Evolutionary conservation across 2,888 invertebrate species (phyloP), one percentile per base, ranked within the genome.

Genomic region (Lutraria lutraria): DNA sequence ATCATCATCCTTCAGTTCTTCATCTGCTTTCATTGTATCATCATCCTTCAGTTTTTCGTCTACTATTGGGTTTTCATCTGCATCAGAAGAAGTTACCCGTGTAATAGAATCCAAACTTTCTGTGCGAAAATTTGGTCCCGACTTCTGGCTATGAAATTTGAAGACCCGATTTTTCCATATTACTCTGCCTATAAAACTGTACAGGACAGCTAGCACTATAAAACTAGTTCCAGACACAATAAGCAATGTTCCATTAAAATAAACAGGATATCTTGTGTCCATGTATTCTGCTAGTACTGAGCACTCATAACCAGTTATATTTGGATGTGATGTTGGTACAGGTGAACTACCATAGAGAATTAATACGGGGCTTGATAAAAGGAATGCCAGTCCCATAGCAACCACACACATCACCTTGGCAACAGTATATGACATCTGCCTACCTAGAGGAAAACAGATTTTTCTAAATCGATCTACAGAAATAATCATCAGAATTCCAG

Each of bases 401-500:
- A 83, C 79, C 6, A 87, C 16, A 72, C 93, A 93, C n/a, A 90
- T 84, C 0, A 85, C 60, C 68, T 91, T 92, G 2, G 93, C 92
- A 72, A 88, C 68, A 21, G 21, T 87, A 29, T 88, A 85, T 3
- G 92, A 87, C 88, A 92, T 90, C 52, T 92, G 91, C 34, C 84
- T 85, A 25, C 91, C 90, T 0, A 91, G 29, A 15, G 93, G 93
- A 82, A 90, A 82, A 63, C 93, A 91, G 13, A 93, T 93, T 85
- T 92, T 93, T 53, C 93, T 68, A 84, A 92, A 89, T 25, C 93
- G 60, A 76, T 93, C 93, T 15, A 92, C 92, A 16, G 92, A 92
- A 72, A 93, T 93, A 6, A 93, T 89, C 19, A 93, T 89, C 34
- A 93, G 81, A 16, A 91, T 86, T 19, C 90, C 72, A 3, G 91